A percentile compares a stretch with the other conserved stretches of the same genome.
phyloP scores from a whole-genome alignment of 2,113 vertebrate species.

The Siphamia tubifer region DNA sequence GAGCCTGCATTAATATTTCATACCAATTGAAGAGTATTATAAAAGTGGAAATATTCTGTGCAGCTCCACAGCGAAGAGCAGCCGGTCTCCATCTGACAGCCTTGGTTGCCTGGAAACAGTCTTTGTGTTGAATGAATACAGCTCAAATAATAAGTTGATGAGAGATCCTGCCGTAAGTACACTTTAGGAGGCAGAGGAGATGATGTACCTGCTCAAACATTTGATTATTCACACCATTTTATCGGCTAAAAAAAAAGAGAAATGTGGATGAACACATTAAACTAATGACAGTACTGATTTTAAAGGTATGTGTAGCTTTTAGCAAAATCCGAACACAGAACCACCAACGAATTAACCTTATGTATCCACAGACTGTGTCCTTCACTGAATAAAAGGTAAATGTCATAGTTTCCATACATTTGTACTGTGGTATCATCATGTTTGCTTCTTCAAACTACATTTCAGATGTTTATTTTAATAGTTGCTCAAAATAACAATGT shows the following conservation, averaged over 20 bases:
- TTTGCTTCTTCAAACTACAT: too few relatives aligned
- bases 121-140: neutral
- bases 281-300: too few relatives aligned
- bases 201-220: neutral
- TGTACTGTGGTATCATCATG: too few relatives aligned
- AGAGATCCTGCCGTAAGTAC: neutral
- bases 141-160: neutral
- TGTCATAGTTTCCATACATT: too few relatives aligned
- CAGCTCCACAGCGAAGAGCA: conserved; percentile 15
- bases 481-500: too few relatives aligned
- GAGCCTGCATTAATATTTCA: conserved; percentile 56
- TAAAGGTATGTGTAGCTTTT: too few relatives aligned
- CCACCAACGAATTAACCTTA: too few relatives aligned
- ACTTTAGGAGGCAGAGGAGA: neutral
- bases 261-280: neutral
- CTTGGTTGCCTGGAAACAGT: conserved; percentile 69
- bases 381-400: too few relatives aligned
- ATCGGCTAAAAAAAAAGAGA: neutral
- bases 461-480: too few relatives aligned
- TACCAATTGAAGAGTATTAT: conserved; percentile 21
- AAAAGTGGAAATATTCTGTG: conserved; percentile 38
- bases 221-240: too few relatives aligned
- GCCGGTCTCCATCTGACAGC: conserved; percentile 37
- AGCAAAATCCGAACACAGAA: too few relatives aligned
- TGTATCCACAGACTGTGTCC: too few relatives aligned